These are phyloP conservation scores for Cerceris ruficornis DNA, from an alignment of 2,888 invertebrate species.

Conservation along the genomic window DNA sequence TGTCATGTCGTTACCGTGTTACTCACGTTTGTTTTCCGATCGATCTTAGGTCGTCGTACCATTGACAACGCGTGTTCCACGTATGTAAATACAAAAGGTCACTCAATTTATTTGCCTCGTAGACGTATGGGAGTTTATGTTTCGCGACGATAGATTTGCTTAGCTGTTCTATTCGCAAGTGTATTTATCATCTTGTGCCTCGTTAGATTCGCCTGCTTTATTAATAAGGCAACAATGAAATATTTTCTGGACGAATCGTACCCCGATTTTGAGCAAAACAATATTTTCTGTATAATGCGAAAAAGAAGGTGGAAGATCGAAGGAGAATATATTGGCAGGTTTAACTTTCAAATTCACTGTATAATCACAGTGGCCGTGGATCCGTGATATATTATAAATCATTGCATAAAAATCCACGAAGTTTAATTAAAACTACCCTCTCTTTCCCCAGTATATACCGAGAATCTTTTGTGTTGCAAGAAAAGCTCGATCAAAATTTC, in stretches of 20 bases:
- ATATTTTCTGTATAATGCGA: too few species aligned
- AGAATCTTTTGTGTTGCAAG: background rate
- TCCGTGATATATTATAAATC: conserved; percentile 23
- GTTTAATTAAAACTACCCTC: conserved; percentile 36
- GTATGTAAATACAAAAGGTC: background rate
- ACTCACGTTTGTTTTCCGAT: conserved; percentile 3
- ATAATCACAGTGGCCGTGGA: conserved; percentile 19
- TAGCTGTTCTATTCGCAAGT: conserved; percentile 15
- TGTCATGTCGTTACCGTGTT: background rate
- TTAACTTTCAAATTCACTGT: conserved; percentile 26
- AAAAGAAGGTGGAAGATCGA: background rate
- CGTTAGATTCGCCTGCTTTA: too few species aligned
- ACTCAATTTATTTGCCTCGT: background rate
- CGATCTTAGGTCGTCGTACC: conserved; percentile 1
- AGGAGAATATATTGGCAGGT: conserved; percentile 35
- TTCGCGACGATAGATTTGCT: too few species aligned
- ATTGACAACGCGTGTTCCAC: background rate
- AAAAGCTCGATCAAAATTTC: background rate
- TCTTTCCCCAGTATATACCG: too few species aligned
- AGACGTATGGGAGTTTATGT: too few species aligned
- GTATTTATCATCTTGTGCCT: too few species aligned
- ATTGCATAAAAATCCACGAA: conserved; percentile 6
- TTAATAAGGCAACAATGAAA: too few species aligned
- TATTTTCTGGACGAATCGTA: background rate
- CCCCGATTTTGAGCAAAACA: background rate